Percentiles rank a stretch among this genome's conserved stretches.
Conservation (phyloP, 2,113 vertebrate genomes). For the Camelus bactrianus region DNA sequence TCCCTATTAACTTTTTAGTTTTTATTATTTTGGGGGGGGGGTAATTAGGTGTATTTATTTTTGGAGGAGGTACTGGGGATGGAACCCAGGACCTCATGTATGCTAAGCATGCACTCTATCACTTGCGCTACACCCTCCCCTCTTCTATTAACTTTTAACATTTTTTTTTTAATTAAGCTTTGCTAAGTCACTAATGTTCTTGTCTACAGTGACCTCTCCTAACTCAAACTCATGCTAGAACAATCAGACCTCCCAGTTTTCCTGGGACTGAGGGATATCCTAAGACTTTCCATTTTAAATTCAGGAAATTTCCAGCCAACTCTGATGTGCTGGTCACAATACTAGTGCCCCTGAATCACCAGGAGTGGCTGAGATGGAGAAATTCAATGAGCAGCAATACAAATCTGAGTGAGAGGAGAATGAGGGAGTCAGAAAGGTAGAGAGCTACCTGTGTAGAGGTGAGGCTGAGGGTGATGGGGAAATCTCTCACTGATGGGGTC, state of each 20-base stretch:
- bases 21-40: no score
- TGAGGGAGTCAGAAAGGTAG: neutral
- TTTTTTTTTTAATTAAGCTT: neutral
- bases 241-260: neutral
- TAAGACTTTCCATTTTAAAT: neutral
- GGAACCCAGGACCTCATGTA: no score
- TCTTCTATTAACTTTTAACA: no score
- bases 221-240: neutral
- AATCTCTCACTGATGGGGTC: neutral
- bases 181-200: fast-evolving
- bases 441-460: neutral
- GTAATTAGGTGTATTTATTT: no score
- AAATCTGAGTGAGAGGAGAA: neutral
- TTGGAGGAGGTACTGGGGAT: no score
- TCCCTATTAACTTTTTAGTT: neutral
- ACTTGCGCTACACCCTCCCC: no score
- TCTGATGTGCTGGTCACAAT: fast-evolving
- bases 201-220: neutral
- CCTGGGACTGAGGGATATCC: neutral
- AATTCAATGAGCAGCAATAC: neutral
- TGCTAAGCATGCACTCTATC: no score
- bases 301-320: neutral
- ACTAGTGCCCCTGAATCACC: neutral
- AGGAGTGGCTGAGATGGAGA: neutral
- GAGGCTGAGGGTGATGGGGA: neutral